Conservation (phyloP, 2,113 vertebrate species). For the Tonatia bakeri region DNA sequence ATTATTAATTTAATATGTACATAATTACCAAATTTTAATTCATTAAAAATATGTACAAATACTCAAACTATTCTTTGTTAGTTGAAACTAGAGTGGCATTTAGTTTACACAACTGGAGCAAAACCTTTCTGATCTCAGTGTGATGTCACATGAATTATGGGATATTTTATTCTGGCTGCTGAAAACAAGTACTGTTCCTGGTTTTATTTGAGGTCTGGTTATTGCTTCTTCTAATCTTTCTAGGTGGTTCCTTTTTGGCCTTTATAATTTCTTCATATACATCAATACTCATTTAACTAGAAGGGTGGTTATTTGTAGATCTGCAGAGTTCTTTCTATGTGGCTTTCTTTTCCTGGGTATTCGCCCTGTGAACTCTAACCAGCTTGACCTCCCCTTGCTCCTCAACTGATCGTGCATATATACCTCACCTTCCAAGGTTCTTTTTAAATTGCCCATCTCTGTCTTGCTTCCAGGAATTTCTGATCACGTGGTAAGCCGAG, state of each 20-base stretch:
- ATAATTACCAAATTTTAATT: constrained; percentile 80
- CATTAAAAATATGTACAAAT: constrained; percentile 82
- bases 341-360: not conserved
- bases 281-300: not conserved
- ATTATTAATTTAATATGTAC: constrained; percentile 75
- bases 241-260: not conserved
- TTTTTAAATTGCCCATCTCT: too few species aligned
- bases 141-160: not conserved
- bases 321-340: not conserved
- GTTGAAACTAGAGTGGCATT: not conserved
- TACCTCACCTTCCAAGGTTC: not conserved
- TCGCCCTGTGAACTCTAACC: not conserved
- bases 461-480: not conserved
- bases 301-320: not conserved
- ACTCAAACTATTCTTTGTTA: not conserved
- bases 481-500: not conserved
- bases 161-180: not conserved
- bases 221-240: not conserved
- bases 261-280: not conserved
- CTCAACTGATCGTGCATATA: accelerated
- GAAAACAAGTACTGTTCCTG: not conserved
- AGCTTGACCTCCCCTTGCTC: not conserved
- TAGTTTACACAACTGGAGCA: not conserved
- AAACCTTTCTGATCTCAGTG: not conserved
- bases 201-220: not conserved